Conservation (phyloP, 2,888 invertebrate species). For the Parelbella ahira region DNA sequence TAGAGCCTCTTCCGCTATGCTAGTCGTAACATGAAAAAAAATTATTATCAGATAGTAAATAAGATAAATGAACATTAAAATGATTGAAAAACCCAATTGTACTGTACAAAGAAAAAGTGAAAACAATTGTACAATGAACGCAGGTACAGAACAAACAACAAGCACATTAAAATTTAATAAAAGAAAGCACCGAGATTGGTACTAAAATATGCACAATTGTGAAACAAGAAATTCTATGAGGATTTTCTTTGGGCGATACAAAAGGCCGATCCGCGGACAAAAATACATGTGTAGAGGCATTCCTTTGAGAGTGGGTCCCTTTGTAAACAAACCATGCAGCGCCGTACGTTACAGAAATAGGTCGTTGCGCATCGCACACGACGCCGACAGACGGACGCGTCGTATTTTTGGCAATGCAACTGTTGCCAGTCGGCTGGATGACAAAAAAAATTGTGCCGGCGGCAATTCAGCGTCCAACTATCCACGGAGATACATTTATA, state of each 20-base stretch:
- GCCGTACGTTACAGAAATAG: conserved; percentile 29
- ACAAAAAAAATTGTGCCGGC: conserved; percentile 16
- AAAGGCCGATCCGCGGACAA: conserved; percentile 15
- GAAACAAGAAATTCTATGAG: conserved; percentile 9
- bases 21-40: too few species aligned
- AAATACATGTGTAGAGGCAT: conserved; percentile 21
- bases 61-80: too few species aligned
- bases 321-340: conserved; percentile 50
- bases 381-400: conserved; percentile 27
- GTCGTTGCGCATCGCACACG: conserved; percentile 24
- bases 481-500: conserved; percentile 4
- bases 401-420: conserved; percentile 35
- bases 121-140: neutral
- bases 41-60: too few species aligned
- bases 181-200: conserved; percentile 5
- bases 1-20: too few species aligned
- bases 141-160: neutral
- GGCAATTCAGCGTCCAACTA: conserved; percentile 10
- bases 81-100: too few species aligned
- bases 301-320: conserved; percentile 42
- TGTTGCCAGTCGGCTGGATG: conserved; percentile 27
- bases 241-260: conserved; percentile 27
- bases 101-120: too few species aligned
- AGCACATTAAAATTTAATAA: conserved; percentile 6
- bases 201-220: conserved; percentile 12